Percentiles rank a stretch among this genome's conserved stretches.
phyloP scores from a whole-genome alignment of 1,140 invertebrate species.

The Halictus rubicundus region DNA sequence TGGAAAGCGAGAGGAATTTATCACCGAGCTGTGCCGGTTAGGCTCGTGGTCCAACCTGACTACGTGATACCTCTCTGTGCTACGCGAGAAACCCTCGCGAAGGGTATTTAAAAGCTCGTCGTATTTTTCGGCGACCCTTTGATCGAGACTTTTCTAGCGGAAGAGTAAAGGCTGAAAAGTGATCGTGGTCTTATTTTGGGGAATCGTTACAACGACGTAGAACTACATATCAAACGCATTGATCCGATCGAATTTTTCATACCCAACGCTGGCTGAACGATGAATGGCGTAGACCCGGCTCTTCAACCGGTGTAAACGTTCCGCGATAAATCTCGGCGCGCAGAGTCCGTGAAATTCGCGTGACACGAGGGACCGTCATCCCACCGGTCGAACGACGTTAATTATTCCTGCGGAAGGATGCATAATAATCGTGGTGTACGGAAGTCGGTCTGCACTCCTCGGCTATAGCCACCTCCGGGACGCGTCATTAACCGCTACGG shows the following conservation, averaged over 20 bases:
- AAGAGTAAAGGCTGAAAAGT: not conserved
- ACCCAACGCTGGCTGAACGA: not conserved
- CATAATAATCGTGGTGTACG: slow-evolving; percentile 34
- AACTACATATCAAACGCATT: not conserved
- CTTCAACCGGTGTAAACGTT: slow-evolving; percentile 41
- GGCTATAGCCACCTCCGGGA: slow-evolving; percentile 3
- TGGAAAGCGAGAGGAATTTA: not conserved
- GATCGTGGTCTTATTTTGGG: not conserved
- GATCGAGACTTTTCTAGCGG: not conserved
- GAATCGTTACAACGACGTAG: not conserved
- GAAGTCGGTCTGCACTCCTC: slow-evolving; percentile 20
- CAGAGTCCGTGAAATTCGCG: slow-evolving; percentile 33
- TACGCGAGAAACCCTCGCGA: too few relatives aligned
- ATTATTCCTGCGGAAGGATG: slow-evolving; percentile 53
- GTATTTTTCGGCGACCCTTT: too few relatives aligned
- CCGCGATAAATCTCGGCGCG: slow-evolving; percentile 50
- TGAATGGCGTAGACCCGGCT: slow-evolving; percentile 3
- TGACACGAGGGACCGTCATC: slow-evolving; percentile 46
- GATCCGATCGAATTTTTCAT: not conserved
- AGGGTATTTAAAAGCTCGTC: too few relatives aligned
- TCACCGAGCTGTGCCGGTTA: not conserved
- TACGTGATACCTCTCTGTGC: not conserved
- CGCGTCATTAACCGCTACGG: not conserved
- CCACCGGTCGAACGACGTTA: slow-evolving; percentile 38
- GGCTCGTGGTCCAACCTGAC: not conserved